Evolutionary conservation across 2,113 vertebrate species (phyloP).

Genomic region (Calyptomena viridis): DNA sequence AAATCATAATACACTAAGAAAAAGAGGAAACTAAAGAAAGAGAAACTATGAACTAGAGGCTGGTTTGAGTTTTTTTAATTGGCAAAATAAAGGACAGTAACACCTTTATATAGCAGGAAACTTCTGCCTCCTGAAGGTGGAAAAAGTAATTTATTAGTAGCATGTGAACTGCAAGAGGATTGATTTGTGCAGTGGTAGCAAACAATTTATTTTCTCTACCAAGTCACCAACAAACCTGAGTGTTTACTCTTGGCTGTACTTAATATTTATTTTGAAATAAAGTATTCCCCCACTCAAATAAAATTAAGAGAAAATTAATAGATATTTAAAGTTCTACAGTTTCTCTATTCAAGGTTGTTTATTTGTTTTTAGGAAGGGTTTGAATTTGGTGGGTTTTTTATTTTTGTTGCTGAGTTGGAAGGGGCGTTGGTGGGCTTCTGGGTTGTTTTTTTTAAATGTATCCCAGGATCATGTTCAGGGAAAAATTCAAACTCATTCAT

Average conservation of each 20-base stretch:
- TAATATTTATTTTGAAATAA: not conserved
- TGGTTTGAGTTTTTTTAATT: not conserved
- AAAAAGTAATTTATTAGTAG: not conserved
- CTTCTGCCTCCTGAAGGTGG: not conserved
- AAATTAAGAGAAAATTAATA: not conserved
- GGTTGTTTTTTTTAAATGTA: not conserved
- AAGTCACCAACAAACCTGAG: not conserved
- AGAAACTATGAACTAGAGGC: not conserved
- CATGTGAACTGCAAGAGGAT: not conserved
- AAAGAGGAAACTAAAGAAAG: not conserved
- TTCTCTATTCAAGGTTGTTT: not conserved
- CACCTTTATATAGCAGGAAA: not conserved
- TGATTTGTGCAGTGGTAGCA: not conserved
- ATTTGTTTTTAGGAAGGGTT: not conserved
- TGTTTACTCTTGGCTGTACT: not conserved
- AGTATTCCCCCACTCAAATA: not conserved
- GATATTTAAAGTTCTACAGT: not conserved
- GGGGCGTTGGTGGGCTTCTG: accelerated
- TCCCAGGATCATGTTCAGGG: not conserved
- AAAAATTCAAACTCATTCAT: not conserved
- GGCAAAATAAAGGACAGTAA: not conserved
- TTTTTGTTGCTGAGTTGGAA: not conserved
- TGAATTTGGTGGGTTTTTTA: not conserved
- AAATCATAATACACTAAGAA: not conserved
- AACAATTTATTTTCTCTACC: not conserved